These are phyloP conservation scores for Furnarius figulus DNA, from an alignment of 2,113 vertebrate genomes.

Conservation along the genomic window DNA sequence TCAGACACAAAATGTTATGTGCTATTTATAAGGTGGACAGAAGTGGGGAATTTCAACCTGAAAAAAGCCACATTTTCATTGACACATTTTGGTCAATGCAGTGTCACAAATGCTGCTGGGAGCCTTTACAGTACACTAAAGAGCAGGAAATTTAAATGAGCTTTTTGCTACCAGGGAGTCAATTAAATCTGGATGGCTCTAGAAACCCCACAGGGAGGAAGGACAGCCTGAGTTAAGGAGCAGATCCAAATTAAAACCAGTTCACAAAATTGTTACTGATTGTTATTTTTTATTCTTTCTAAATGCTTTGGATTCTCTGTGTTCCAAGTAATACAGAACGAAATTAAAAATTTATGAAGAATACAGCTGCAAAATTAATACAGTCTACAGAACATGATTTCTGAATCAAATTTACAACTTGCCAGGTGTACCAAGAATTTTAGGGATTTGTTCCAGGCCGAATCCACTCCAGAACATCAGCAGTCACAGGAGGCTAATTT, in stretches of 20 bases:
- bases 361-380: background rate
- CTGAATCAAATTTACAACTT: background rate
- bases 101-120: background rate
- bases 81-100: background rate
- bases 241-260: background rate
- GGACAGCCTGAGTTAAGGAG: background rate
- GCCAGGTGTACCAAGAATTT: background rate
- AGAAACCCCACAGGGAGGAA: background rate
- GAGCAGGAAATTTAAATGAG: background rate
- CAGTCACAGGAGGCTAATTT: background rate
- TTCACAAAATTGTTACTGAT: background rate
- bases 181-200: background rate
- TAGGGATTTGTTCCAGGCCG: background rate
- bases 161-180: background rate
- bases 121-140: background rate
- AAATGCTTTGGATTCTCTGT: background rate
- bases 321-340: background rate
- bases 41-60: background rate
- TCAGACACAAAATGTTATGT: background rate
- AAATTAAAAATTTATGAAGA: background rate
- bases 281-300: background rate
- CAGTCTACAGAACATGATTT: background rate
- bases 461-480: background rate
- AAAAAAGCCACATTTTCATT: background rate
- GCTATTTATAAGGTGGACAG: background rate